Evolutionary conservation across 92 coral and sea anemone genomes (phyloP).

Genomic region (Meandrina meandrites): DNA sequence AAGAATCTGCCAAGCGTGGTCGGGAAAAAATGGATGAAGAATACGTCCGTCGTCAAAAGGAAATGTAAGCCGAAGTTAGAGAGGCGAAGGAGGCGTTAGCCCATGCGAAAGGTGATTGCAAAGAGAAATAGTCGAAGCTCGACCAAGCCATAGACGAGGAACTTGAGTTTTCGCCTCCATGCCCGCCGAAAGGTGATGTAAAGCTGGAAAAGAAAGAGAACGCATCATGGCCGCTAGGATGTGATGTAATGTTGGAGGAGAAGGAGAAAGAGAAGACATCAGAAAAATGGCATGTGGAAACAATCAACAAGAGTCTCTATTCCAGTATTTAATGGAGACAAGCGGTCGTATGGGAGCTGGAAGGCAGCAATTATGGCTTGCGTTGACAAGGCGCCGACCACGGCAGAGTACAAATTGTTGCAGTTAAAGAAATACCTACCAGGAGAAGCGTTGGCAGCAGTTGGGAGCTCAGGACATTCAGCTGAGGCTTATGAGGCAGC

Average conservation of each 20-base stretch:
- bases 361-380: constrained; percentile 73
- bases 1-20: background rate
- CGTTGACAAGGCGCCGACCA: constrained; percentile 70
- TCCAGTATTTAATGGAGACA: constrained; percentile 64
- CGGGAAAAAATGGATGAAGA: background rate
- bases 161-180: constrained; percentile 18
- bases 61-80: no score
- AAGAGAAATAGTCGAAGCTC: constrained; percentile 27
- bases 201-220: background rate
- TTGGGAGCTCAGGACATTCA: constrained; percentile 66
- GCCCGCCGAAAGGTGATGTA: background rate
- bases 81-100: no score
- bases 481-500: constrained; percentile 66
- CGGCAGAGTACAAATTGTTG: constrained; percentile 63
- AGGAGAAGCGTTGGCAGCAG: constrained; percentile 58
- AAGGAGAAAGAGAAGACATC: background rate
- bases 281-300: constrained; percentile 55
- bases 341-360: constrained; percentile 58
- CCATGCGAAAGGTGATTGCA: constrained; percentile 26
- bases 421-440: constrained; percentile 63
- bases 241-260: no score
- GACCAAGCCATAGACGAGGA: constrained; percentile 43
- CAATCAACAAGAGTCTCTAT: constrained; percentile 69
- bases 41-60: background rate
- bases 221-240: no score